Conservation (phyloP, 2,113 vertebrate genomes). For the Penelope pileata region DNA sequence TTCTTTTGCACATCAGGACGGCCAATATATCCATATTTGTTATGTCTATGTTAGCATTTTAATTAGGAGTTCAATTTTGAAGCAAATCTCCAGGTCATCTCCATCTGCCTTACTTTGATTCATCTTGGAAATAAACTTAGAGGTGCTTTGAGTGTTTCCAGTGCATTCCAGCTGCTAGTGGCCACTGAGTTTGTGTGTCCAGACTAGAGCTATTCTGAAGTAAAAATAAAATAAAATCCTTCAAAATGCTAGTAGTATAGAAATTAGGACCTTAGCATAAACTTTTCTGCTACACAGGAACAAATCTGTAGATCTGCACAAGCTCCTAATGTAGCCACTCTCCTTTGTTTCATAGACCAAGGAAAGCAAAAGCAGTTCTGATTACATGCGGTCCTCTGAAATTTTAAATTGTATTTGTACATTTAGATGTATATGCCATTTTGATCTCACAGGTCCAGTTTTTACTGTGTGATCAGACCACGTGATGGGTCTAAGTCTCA, state of each 20-base stretch:
- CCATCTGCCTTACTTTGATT: neutral
- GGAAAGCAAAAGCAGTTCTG: neutral
- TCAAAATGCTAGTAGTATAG: neutral
- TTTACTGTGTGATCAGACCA: neutral
- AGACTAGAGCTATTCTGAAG: neutral
- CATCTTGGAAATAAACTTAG: neutral
- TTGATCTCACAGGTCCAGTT: neutral
- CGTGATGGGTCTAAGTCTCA: neutral
- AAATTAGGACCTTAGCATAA: neutral
- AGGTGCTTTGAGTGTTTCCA: neutral
- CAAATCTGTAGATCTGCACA: neutral
- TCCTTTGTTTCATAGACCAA: neutral
- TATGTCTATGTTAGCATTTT: neutral
- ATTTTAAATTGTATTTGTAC: neutral
- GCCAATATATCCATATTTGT: neutral
- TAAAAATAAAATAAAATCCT: neutral
- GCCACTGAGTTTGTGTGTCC: neutral
- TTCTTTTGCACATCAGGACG: neutral
- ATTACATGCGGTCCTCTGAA: neutral
- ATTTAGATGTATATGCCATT: fast-evolving
- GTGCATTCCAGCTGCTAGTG: neutral
- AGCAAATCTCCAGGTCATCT: neutral
- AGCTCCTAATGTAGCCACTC: neutral
- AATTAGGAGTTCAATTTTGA: neutral
- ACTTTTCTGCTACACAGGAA: neutral